Conservation (phyloP, 2,888 invertebrate genomes). For the Blera fallax region DNA sequence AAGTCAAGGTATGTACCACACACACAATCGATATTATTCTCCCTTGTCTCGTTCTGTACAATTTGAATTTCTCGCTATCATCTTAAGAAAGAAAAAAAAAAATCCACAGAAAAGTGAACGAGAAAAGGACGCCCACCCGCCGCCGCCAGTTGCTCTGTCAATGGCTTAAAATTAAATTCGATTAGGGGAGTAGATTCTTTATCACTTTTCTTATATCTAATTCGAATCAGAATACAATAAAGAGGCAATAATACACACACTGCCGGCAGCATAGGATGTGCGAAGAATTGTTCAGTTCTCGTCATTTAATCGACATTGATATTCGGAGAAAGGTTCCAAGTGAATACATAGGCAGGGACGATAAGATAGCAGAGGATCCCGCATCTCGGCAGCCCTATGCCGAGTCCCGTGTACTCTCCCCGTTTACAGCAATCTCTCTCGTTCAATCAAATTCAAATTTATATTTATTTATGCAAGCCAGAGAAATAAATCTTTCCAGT, state of each 20-base stretch:
- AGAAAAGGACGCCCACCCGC: constrained; percentile 28
- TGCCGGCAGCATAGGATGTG: constrained; percentile 34
- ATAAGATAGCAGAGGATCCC: constrained; percentile 39
- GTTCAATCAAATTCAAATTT: constrained; percentile 71
- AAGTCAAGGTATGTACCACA: constrained; percentile 68
- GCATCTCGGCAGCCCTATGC: constrained; percentile 9
- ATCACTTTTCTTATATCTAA: constrained; percentile 68
- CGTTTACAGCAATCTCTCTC: constrained; percentile 25
- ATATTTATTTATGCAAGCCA: constrained; percentile 70
- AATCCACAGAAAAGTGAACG: constrained; percentile 46
- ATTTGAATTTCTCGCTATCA: constrained; percentile 4
- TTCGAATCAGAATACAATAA: constrained; percentile 68
- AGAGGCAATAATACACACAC: constrained; percentile 62
- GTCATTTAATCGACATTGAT: constrained; percentile 62
- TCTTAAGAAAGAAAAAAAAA: background rate
- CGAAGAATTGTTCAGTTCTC: constrained; percentile 47
- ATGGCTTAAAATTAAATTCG: constrained; percentile 66
- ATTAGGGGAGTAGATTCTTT: constrained; percentile 64
- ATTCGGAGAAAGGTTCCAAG: constrained; percentile 49
- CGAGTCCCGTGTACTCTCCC: constrained; percentile 7
- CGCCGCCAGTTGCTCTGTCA: constrained; percentile 35
- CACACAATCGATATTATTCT: constrained; percentile 45
- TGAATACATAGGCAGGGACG: constrained; percentile 20
- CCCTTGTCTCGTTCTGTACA: background rate
- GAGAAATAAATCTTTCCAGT: constrained; percentile 66